Conservation (phyloP, 2,797 vertebrate species). For the Emydoidea blandingii region DNA sequence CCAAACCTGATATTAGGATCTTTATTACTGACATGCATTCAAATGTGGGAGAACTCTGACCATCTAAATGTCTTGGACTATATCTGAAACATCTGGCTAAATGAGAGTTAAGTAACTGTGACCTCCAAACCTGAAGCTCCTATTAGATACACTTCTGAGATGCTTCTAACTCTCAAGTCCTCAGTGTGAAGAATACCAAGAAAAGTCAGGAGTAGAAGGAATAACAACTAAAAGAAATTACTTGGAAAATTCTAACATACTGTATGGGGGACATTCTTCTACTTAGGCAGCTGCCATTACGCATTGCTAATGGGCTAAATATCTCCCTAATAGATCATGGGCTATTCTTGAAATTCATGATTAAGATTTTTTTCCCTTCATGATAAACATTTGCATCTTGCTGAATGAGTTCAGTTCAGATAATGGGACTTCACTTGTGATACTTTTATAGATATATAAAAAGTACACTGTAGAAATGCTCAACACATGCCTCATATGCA, state of each 20-base stretch:
- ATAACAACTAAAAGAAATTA: neutral
- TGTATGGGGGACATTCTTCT: neutral
- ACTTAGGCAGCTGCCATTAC: neutral
- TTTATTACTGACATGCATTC: neutral
- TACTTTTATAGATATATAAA: conserved; percentile 30
- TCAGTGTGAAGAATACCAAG: neutral
- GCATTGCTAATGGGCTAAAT: neutral
- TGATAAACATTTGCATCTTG: neutral
- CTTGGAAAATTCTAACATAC: neutral
- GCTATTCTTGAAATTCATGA: neutral
- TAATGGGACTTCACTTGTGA: conserved; percentile 27
- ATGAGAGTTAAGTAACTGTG: neutral
- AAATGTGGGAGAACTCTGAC: neutral
- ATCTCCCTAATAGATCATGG: neutral
- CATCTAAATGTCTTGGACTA: neutral
- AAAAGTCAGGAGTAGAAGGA: neutral
- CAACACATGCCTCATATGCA: neutral
- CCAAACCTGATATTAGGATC: neutral
- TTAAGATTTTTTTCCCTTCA: conserved; percentile 11
- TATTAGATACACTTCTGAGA: neutral
- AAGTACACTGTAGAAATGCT: neutral
- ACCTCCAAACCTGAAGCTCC: conserved; percentile 15
- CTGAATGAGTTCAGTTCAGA: neutral
- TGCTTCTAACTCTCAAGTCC: neutral
- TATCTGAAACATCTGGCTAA: neutral